Evolutionary conservation across 1,140 invertebrate species (phyloP).

Genomic region (Bilobella aurantiaca): DNA sequence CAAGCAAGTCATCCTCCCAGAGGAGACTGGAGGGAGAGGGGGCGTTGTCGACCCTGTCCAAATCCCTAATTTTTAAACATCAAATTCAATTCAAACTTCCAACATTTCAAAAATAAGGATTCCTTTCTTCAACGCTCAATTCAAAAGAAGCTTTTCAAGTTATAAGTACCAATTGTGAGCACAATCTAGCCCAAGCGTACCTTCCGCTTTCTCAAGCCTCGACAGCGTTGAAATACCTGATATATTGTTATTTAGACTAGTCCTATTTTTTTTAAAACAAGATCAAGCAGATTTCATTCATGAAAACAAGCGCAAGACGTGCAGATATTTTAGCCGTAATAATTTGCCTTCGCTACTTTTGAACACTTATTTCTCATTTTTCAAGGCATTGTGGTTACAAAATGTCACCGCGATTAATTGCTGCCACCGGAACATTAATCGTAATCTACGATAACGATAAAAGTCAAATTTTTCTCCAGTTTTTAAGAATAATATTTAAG

Average conservation of each 20-base stretch:
- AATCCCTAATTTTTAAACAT: slow-evolving; percentile 3
- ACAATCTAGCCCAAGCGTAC: no score
- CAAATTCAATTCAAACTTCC: background rate
- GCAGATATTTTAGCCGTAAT: no score
- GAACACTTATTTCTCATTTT: background rate
- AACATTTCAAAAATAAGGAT: background rate
- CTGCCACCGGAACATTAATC: background rate
- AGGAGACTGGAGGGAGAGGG: background rate
- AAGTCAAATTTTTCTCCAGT: background rate
- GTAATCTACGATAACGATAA: background rate
- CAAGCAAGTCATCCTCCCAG: background rate
- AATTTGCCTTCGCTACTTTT: background rate
- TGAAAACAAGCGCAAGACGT: no score
- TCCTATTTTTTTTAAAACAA: no score
- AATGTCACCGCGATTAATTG: no score
- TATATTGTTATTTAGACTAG: no score
- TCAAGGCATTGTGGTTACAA: background rate
- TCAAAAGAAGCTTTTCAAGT: background rate
- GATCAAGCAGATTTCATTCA: no score
- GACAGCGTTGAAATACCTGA: no score
- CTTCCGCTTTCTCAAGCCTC: no score
- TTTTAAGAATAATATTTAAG: background rate
- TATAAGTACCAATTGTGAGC: background rate
- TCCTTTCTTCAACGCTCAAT: background rate
- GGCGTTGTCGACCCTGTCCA: background rate